Evolutionary conservation across 2,888 invertebrate genomes (phyloP), one percentile per base, ranked within the genome.

Genomic region (Tipula vernalis): DNA sequence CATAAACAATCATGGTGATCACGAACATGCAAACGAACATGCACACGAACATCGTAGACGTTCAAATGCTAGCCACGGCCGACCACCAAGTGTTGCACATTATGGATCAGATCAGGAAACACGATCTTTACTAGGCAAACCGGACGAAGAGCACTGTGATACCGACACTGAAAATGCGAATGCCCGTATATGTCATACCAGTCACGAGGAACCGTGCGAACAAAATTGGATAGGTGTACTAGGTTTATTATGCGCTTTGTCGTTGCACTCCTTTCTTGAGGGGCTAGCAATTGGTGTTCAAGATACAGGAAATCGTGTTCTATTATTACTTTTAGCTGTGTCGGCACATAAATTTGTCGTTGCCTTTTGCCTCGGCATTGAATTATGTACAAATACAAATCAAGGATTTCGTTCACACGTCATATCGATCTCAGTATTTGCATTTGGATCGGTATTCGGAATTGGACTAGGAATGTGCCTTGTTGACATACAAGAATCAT

Each of bases 231-330:
- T 95, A 0, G 94, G 95, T 0, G 93, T 94, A 8, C 89, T 95
- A 12, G 96, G 96, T 0, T 91, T 96, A 86, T 91, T 96, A 28
- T 92, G 94, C 41, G 97, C 97, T 0, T 90, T 97, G 86, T 95
- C 96, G 0, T 93, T 96, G 87, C 97, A 97, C 89, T 95, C 96
- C 18, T 91, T 96, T 13, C 91, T 97, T 88, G 97, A 97, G 90
- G 97, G 97, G 1, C 90, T 97, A 86, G 96, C 96, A 0, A 95
- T 97, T 89, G 97, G 97, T 0, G 91, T 97, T 51, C 96, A 96
- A 90, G 92, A 93, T 87, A 92, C 93, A 13, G 90, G 94, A 13
- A 91, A 93, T 2, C 94, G 94, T 92, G 96, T 96, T 0, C 91
- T 95, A 0, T 92, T 95, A 18, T 91, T 95, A 5, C 92, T 95